Base-by-base conservation (phyloP, 2,888 invertebrate genomes). In the Apodemia duryi region DNA sequence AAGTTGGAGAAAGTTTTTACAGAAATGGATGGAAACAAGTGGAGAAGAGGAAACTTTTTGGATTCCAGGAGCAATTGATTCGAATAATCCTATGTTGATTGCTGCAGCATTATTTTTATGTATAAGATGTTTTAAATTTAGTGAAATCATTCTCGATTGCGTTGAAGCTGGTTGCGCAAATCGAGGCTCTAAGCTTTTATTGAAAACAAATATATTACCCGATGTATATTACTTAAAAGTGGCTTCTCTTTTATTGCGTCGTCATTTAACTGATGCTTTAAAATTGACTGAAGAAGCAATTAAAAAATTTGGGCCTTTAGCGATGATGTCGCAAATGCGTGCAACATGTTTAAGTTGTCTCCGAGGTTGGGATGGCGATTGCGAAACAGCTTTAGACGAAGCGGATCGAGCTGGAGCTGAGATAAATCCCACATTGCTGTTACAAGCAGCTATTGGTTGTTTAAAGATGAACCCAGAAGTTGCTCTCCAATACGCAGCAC, bases 31-130 rank as follows among this genome's bases (percentile, higher is more conserved):
- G 10, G 81, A 83, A 7, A 76, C 78, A 2, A 91, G 87, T 67
- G 91, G 91, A 1, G 83, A 88, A 71, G 88, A 91, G 75, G 90
- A 91, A 77, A 70, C 77, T 3, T 82, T 78, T 72, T 91, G 91
- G 91, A 74, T 78, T 51, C 91, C 91, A 5, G 69, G 73, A 11
- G 70, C 75, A 3, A 64, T 91, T 46, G 67, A 73, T 65, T 67
- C 72, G 29, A 67, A 74, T 28, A 83, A 88, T 70, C 90, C 91
- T 21, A 71, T 91, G 9, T 65, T 91, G 52, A 77, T 88, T 43
- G 80, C 90, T n/a, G 83, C 91, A 62, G 86, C 91, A 5, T 89
- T 91, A 69, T 91, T 91, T 71, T 77, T 91, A 43, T 90, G 90
- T 69, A 77, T 91, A 49, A 78, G 88, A 61, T 88, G 89, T 68